Conservation (phyloP, 2,797 vertebrate genomes). For the Hyperoplus immaculatus region DNA sequence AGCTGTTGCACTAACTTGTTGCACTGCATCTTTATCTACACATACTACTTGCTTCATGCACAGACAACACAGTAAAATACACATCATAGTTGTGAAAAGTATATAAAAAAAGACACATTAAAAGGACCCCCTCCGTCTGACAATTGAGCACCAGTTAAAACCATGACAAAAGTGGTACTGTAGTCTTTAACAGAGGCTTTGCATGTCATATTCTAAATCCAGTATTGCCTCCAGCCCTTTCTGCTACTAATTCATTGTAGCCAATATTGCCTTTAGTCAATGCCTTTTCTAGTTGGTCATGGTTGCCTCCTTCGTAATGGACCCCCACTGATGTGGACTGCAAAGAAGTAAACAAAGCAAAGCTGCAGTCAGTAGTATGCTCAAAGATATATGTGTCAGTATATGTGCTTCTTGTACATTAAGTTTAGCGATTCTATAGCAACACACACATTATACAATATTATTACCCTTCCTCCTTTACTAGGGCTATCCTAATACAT, state of each 20-base stretch:
- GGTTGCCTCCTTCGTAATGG: conserved; percentile 32
- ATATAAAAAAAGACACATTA: neutral
- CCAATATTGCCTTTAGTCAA: conserved; percentile 24
- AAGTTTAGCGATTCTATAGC: conserved; percentile 22
- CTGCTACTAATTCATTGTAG: conserved; percentile 18
- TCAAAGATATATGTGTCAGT: conserved; percentile 29
- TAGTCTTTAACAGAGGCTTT: neutral
- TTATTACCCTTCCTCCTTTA: neutral
- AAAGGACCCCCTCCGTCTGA: neutral
- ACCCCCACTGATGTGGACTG: conserved; percentile 43
- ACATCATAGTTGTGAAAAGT: neutral
- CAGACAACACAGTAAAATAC: neutral
- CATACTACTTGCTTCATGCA: neutral
- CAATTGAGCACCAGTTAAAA: neutral
- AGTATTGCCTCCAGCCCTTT: conserved; percentile 12
- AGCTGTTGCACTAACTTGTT: neutral
- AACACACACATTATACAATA: neutral
- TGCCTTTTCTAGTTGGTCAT: conserved; percentile 18
- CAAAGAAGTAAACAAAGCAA: conserved; percentile 52
- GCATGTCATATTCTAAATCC: conserved; percentile 2
- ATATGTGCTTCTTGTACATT: conserved; percentile 20
- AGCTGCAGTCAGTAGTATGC: conserved; percentile 34
- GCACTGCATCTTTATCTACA: neutral
- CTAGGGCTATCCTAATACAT: neutral
- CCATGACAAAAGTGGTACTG: conserved; percentile 8